phyloP scores from a whole-genome alignment of 1,140 invertebrate genomes.

The Andrena cerasifolii region DNA sequence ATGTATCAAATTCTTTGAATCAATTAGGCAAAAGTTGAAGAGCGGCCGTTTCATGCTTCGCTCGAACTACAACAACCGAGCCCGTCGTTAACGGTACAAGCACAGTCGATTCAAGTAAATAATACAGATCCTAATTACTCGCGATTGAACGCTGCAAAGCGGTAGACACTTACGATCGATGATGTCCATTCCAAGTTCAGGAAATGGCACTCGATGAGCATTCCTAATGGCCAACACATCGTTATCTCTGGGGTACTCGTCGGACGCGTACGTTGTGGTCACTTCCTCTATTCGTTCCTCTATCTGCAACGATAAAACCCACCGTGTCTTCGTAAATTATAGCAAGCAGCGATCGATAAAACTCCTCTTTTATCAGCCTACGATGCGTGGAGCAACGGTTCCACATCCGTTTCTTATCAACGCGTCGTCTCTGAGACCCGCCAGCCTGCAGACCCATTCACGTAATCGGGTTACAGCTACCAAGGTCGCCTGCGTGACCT shows the following conservation, averaged over 20 bases:
- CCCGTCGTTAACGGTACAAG: too few species aligned
- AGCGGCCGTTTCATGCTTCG: too few species aligned
- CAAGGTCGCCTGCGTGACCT: too few species aligned
- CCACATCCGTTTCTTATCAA: slow-evolving; percentile 8
- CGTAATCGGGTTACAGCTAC: neutral
- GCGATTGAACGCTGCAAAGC: neutral
- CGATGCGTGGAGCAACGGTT: neutral
- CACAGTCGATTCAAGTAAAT: neutral
- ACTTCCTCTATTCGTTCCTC: slow-evolving; percentile 83
- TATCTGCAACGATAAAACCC: slow-evolving; percentile 75
- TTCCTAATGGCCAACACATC: slow-evolving; percentile 71
- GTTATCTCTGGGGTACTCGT: slow-evolving; percentile 70
- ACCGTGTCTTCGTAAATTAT: neutral
- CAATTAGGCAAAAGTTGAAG: too few species aligned
- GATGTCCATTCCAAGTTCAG: slow-evolving; percentile 88
- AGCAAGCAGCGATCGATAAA: neutral
- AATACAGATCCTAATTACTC: too few species aligned
- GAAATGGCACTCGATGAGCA: slow-evolving; percentile 85
- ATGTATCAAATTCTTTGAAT: too few species aligned
- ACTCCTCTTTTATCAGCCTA: neutral
- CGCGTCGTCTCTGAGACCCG: neutral
- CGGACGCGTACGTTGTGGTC: slow-evolving; percentile 76
- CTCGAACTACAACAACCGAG: too few species aligned
- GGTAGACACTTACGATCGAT: slow-evolving; percentile 82
- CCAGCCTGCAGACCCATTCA: slow-evolving; percentile 3